These are phyloP conservation scores for Pipistrellus pygmaeus DNA, from an alignment of 2,797 vertebrate species.

Conservation along the genomic window DNA sequence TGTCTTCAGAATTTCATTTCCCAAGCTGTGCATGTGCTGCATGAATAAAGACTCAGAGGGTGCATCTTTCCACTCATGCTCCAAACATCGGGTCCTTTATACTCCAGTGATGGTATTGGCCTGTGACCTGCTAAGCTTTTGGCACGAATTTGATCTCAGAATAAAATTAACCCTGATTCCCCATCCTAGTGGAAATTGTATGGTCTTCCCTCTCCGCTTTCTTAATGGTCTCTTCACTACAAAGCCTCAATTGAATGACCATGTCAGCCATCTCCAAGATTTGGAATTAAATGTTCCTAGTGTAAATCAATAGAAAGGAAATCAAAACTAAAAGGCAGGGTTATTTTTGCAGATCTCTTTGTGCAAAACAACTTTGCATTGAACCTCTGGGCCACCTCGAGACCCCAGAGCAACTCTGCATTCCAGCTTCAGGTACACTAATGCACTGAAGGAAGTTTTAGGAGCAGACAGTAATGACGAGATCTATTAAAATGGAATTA, in stretches of 20 bases:
- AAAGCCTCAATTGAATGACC: conserved; percentile 82
- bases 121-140: conserved; percentile 52
- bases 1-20: not conserved
- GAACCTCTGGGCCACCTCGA: conserved; percentile 76
- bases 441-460: conserved; percentile 55
- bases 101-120: conserved; percentile 38
- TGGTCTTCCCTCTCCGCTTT: conserved; percentile 79
- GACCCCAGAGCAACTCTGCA: conserved; percentile 21
- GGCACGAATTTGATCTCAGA: conserved; percentile 75
- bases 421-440: conserved; percentile 22
- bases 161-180: conserved; percentile 75
- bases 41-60: not conserved
- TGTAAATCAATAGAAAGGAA: conserved; percentile 85
- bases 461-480: conserved; percentile 54
- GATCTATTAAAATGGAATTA: conserved; percentile 62
- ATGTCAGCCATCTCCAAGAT: conserved; percentile 75
- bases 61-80: fast-evolving
- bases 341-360: conserved; percentile 75
- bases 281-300: conserved; percentile 85
- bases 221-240: conserved; percentile 85
- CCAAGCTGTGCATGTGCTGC: not conserved
- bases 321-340: conserved; percentile 83
- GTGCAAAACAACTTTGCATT: conserved; percentile 74
- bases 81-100: not conserved
- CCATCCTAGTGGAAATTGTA: conserved; percentile 71